These are phyloP conservation scores for Saccostrea echinata DNA, from an alignment of 1,140 invertebrate species.

Conservation along the genomic window DNA sequence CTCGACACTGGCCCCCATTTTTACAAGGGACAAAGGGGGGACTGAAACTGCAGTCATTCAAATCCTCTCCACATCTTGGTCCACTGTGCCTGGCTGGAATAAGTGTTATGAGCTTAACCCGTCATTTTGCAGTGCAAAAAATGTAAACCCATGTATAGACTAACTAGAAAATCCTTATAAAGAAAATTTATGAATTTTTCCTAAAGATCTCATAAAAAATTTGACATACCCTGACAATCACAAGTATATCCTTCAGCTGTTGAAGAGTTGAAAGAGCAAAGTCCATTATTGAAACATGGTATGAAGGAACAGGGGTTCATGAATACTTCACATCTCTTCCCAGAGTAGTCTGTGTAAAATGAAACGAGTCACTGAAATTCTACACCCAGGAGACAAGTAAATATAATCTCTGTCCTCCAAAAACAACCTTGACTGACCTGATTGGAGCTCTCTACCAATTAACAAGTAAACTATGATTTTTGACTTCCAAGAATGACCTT, in stretches of 20 bases:
- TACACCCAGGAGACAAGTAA: not conserved
- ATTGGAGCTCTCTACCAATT: too few relatives aligned
- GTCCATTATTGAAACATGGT: conserved; percentile 48
- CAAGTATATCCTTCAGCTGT: conserved; percentile 13
- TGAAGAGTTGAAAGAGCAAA: conserved; percentile 36
- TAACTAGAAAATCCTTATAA: not conserved
- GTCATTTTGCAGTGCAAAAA: not conserved
- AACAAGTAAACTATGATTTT: too few relatives aligned
- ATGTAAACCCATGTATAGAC: too few relatives aligned
- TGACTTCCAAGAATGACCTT: too few relatives aligned
- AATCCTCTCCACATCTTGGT: conserved; percentile 51
- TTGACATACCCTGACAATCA: not conserved
- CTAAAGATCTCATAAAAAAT: not conserved
- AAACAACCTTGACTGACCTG: too few relatives aligned
- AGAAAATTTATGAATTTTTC: not conserved
- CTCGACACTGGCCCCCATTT: conserved; percentile 60
- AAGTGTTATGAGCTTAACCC: not conserved
- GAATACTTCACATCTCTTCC: not conserved
- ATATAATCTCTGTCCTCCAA: not conserved
- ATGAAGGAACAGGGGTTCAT: conserved; percentile 5
- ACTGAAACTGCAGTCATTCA: conserved; percentile 83
- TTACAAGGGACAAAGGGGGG: conserved; percentile 88
- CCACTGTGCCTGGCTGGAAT: conserved; percentile 47
- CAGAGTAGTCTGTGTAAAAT: conserved; percentile 4
- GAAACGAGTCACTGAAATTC: not conserved